Conservation (phyloP, 2,113 vertebrate genomes). For the Numenius arquata region DNA sequence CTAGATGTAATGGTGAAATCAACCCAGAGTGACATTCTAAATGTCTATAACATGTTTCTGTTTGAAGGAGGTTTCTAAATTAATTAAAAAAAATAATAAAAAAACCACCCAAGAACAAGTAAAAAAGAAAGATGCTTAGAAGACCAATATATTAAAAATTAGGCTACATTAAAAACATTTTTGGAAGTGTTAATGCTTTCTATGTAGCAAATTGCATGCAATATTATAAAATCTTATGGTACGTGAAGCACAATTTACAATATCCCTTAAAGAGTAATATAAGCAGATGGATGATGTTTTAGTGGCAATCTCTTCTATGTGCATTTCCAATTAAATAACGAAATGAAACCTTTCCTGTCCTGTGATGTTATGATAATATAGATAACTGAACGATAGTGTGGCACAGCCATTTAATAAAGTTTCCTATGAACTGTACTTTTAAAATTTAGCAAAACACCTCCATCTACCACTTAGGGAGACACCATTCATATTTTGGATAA, state of each 20-base stretch:
- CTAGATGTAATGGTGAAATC: neutral
- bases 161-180: neutral
- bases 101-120: neutral
- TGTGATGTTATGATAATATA: neutral
- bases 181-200: neutral
- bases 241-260: neutral
- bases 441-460: neutral
- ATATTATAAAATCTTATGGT: neutral
- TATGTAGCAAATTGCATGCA: neutral
- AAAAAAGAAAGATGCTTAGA: neutral
- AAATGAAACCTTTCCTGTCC: neutral
- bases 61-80: neutral
- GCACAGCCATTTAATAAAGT: neutral
- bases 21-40: neutral
- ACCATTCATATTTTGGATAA: neutral
- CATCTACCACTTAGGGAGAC: neutral
- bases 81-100: neutral
- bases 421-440: neutral
- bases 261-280: neutral
- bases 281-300: constrained; percentile 1
- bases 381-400: neutral
- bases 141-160: neutral
- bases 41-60: neutral
- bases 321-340: neutral
- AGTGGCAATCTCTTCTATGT: neutral